These are phyloP conservation scores for Linyphia triangularis DNA, from an alignment of 2,888 invertebrate species.

Conservation along the genomic window DNA sequence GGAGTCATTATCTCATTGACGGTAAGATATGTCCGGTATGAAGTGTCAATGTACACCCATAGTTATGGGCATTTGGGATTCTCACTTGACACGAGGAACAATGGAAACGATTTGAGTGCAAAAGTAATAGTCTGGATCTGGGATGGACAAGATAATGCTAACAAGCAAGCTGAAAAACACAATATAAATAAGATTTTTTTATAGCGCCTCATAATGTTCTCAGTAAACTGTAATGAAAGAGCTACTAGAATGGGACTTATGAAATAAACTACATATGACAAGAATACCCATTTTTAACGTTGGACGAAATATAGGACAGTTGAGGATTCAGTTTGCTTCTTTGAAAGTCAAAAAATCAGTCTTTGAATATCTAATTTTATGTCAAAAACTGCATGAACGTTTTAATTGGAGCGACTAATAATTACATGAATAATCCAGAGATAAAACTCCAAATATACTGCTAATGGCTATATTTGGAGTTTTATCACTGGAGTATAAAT, in stretches of 20 bases:
- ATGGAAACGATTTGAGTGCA: constrained; percentile 24
- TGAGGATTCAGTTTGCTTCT: too few relatives aligned
- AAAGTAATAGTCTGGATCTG: constrained; percentile 13
- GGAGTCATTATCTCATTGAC: constrained; percentile 20
- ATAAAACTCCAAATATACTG: too few relatives aligned
- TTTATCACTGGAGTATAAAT: too few relatives aligned
- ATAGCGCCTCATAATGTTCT: neutral
- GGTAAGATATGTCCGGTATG: constrained; percentile 27
- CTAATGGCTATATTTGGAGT: too few relatives aligned
- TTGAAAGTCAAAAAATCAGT: too few relatives aligned
- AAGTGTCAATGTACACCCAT: constrained; percentile 46
- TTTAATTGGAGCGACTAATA: too few relatives aligned
- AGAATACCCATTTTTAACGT: neutral
- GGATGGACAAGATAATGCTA: constrained; percentile 10
- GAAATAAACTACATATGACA: neutral
- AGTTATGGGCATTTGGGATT: constrained; percentile 20
- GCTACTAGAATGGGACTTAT: neutral
- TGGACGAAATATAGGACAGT: neutral
- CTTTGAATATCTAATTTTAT: too few relatives aligned
- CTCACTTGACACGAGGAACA: constrained; percentile 31
- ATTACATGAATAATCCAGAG: too few relatives aligned
- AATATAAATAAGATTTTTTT: neutral
- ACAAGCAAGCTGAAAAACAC: neutral
- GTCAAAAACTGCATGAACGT: too few relatives aligned
- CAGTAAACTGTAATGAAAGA: neutral